Base-by-base conservation (phyloP, 2,888 invertebrate genomes). In the Aphidius colemani region DNA sequence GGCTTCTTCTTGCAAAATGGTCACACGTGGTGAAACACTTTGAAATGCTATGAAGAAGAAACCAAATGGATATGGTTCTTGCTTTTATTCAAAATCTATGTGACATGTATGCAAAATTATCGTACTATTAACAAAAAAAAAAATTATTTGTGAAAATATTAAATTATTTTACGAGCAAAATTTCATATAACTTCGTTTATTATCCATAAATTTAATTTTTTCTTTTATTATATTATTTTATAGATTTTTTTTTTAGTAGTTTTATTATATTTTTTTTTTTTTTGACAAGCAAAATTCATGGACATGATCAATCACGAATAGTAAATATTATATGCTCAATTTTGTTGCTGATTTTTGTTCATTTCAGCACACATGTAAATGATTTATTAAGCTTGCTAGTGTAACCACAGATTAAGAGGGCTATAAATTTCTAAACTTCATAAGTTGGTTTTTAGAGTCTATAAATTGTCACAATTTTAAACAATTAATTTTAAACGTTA, bases 331-430 rank as follows among this genome's bases (percentile, higher is more conserved):
- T 48, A 7, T 48, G 11, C 11, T 11, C 13, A 48, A 13, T 48
- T 48, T 55, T 57, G 10, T 45, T 56, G 56, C 9, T 44, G 57
- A 41, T 51, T 50, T 51, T 63, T 30, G 53, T 59, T 55, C 60
- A 68, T 60, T 69, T 66, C 64, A 55, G 62, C 56, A 65, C 69
- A 69, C 57, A 67, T 69, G 69, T 58, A 58, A 44, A 50, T 69
- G 67, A 69, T 69, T 69, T 67, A 69, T 67, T 55, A 30, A 62
- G 61, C 58, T 51, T 66, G 50, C 68, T 67, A 74, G 70, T 69
- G 69, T 68, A 70, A 69, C 71, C 72, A 62, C 71, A 75, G 73
- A 74, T 75, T 75, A 75, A 75, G 73, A 65, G 70, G 68, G 63
- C 67, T 66, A 70, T 75, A 75, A 73, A 75, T 71, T 71, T 67